Evolutionary conservation across 2,113 vertebrate genomes (phyloP), one percentile per base, ranked within the genome.

Genomic region (Todiramphus chloris): DNA sequence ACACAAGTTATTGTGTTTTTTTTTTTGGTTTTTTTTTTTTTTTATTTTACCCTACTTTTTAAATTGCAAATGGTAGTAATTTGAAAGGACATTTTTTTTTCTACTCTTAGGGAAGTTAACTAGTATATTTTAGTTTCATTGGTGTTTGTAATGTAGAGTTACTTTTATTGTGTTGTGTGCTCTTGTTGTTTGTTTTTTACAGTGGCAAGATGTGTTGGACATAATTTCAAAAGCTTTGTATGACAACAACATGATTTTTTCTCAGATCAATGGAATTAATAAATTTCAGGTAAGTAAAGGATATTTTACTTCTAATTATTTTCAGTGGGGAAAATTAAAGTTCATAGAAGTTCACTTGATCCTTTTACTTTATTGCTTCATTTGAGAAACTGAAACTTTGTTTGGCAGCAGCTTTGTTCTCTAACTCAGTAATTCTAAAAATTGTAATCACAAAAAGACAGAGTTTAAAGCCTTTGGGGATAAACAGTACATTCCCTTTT

Each of bases 181-280:
- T 58, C 83, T 74, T 96, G 5, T 74, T 96, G 5, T 21, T 58
- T 56, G 4, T 25, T 95, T 62, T 97, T 86, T 88, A 90, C 97
- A 99, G 99, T 99, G 99, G 99, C 99, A 99, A 97, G 98, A 99
- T 93, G 99, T 99, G 33, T 97, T 99, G 97, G 99, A 99, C 97
- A 99, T 99, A 94, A 99, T 99, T 93, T 99, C 99, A 33, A 99
- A 99, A 98, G 99, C 99, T 46, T 98, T 99, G 73, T 99, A 98
- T 31, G 99, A 99, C 97, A 99, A 99, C 97, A 99, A 98, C 97
- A 98, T 99, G 98, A 98, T 99, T 89, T 99, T 99, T 97, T 98
- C 99, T 75, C 99, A 99, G 70, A 99, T 99, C 96, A 99, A 99
- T 14, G 99, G 99, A 44, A 99, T 99, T 96, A 98, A 98, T 92